Percentiles rank a stretch among this genome's conserved stretches.
Conservation (phyloP, 2,797 vertebrate genomes). For the Aldrovandia affinis region DNA sequence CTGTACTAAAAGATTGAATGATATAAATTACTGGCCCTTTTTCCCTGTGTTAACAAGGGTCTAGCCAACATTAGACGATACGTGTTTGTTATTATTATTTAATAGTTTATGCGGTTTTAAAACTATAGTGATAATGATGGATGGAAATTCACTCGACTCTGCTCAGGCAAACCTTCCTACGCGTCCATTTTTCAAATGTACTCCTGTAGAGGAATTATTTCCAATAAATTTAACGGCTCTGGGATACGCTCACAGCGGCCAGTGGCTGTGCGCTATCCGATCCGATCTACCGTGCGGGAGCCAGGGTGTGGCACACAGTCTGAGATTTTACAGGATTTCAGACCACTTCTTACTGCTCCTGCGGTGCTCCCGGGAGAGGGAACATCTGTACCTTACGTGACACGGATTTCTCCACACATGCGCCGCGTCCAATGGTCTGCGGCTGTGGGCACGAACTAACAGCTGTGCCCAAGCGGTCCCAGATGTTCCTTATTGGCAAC, state of each 20-base stretch:
- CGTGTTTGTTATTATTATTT: constrained; percentile 6
- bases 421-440: constrained; percentile 3
- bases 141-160: background rate
- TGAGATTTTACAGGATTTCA: background rate
- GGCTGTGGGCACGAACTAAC: constrained; percentile 40
- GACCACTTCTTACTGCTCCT: background rate
- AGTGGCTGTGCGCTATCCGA: background rate
- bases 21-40: background rate
- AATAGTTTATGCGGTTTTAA: background rate
- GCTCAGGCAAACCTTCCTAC: background rate
- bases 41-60: background rate
- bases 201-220: background rate
- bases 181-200: background rate
- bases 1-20: background rate
- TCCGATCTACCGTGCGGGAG: background rate
- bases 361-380: background rate
- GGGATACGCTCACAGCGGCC: background rate
- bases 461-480: constrained; percentile 50
- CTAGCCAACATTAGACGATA: background rate
- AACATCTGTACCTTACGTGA: constrained; percentile 34
- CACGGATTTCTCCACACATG: constrained; percentile 6
- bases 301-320: background rate
- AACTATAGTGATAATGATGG: background rate
- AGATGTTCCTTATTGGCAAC: constrained; percentile 45
- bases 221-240: background rate